Percentiles rank a stretch among this genome's conserved stretches.
Evolutionary conservation across 1,140 invertebrate genomes (phyloP).

Genomic region (Rhopalosiphum maidis): DNA sequence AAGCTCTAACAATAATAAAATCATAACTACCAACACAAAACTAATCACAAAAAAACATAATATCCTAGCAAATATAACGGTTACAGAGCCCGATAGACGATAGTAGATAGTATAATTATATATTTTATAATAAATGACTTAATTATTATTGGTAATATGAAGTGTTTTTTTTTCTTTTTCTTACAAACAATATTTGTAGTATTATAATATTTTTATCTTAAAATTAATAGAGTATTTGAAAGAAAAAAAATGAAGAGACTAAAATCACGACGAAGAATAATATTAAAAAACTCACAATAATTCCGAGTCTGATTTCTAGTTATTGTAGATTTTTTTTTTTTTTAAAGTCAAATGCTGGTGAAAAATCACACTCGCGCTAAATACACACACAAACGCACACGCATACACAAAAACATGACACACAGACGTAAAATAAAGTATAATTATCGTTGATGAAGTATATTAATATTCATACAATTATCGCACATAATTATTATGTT

Average conservation of each 20-base stretch:
- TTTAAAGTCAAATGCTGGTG: neutral
- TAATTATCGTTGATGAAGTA: neutral
- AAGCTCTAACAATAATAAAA: constrained; percentile 39
- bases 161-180: neutral
- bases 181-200: neutral
- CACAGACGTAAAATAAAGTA: neutral
- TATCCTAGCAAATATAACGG: constrained; percentile 9
- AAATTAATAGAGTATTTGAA: neutral
- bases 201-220: neutral
- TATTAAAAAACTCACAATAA: neutral
- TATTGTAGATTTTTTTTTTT: constrained; percentile 11
- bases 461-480: neutral
- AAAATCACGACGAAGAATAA: constrained; percentile 18
- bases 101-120: neutral
- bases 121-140: neutral
- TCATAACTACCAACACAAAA: constrained; percentile 35
- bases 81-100: neutral
- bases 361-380: neutral
- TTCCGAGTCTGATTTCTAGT: neutral
- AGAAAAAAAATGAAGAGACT: neutral
- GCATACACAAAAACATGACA: neutral
- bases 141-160: neutral
- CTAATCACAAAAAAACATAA: constrained; percentile 24
- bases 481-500: neutral
- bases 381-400: neutral